These are phyloP conservation scores for Megastigmus dorsalis DNA, from an alignment of 2,888 invertebrate species.

Conservation along the genomic window DNA sequence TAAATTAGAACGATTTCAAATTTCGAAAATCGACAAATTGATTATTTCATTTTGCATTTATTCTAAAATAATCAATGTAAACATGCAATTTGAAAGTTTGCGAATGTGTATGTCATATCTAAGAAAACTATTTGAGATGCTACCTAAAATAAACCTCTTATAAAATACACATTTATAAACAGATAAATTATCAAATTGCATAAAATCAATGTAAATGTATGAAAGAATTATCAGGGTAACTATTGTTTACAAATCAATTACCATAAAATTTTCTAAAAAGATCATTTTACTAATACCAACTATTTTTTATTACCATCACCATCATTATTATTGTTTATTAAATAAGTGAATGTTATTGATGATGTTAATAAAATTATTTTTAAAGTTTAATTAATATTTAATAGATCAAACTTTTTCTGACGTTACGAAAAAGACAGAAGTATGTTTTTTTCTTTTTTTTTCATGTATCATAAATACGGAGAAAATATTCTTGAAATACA, in stretches of 20 bases:
- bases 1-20: too few relatives aligned
- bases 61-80: neutral
- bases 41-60: neutral
- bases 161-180: neutral
- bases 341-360: neutral
- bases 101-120: neutral
- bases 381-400: neutral
- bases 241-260: too few relatives aligned
- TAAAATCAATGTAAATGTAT: neutral
- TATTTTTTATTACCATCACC: too few relatives aligned
- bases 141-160: too few relatives aligned
- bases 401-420: neutral
- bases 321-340: neutral
- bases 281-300: neutral
- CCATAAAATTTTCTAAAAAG: neutral
- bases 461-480: neutral
- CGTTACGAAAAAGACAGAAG: neutral
- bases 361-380: neutral
- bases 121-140: too few relatives aligned
- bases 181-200: neutral
- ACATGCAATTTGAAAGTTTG: neutral
- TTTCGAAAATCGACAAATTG: too few relatives aligned
- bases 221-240: too few relatives aligned
- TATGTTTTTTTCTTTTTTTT: slow-evolving; percentile 4
- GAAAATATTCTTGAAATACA: too few relatives aligned